Conservation (phyloP, 2,888 invertebrate species). For the Augochlorella aurata region DNA sequence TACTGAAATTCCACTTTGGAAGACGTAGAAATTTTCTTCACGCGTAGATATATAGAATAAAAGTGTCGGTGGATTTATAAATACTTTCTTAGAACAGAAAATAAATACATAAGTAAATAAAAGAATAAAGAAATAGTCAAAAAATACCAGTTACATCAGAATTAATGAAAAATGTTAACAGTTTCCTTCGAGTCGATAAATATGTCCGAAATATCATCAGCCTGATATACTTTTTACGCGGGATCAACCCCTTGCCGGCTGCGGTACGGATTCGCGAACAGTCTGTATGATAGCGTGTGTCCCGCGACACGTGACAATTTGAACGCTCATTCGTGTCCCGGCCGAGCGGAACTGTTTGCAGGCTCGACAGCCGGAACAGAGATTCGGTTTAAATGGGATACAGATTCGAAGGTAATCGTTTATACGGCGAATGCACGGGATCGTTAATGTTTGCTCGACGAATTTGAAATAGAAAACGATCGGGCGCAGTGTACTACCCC, state of each 20-base stretch:
- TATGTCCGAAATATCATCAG: too few species aligned
- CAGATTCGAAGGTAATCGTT: conserved; percentile 33
- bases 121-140: too few species aligned
- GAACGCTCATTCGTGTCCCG: conserved; percentile 7
- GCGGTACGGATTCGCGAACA: background rate
- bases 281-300: background rate
- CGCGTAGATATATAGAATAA: too few species aligned
- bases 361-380: conserved; percentile 11
- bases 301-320: conserved; percentile 14
- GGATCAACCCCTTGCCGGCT: background rate
- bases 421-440: conserved; percentile 18
- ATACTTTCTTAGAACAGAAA: too few species aligned
- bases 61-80: too few species aligned
- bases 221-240: background rate
- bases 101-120: too few species aligned
- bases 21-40: too few species aligned
- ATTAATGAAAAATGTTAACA: too few species aligned
- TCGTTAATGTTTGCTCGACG: conserved; percentile 33
- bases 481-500: background rate
- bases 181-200: too few species aligned
- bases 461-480: background rate
- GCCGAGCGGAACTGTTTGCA: conserved; percentile 27
- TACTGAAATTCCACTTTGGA: too few species aligned
- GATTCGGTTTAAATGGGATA: conserved; percentile 35
- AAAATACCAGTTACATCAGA: too few species aligned